Evolutionary conservation across 1,140 invertebrate genomes (phyloP).

Genomic region (Hetaerina americana): DNA sequence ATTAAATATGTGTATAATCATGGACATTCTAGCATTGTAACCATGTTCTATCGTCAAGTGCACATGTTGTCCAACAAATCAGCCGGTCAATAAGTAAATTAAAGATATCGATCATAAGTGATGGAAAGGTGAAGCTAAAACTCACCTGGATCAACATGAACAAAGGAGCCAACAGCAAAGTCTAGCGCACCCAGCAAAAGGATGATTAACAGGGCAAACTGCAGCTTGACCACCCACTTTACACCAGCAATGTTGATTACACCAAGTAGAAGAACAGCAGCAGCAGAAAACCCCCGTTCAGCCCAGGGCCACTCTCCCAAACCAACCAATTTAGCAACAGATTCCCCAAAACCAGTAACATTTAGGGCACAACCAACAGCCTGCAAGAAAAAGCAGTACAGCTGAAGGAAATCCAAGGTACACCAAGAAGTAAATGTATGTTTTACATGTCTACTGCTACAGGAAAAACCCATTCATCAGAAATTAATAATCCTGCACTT

Average conservation of each 20-base stretch:
- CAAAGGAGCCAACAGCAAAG: constrained; percentile 79
- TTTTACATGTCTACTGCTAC: too few relatives aligned
- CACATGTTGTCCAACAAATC: neutral
- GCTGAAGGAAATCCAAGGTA: too few relatives aligned
- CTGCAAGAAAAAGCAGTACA: constrained; percentile 46
- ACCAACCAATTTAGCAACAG: constrained; percentile 73
- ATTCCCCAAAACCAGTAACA: constrained; percentile 91
- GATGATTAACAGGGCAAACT: constrained; percentile 71
- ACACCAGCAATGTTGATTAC: constrained; percentile 83
- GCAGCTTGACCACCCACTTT: constrained; percentile 86
- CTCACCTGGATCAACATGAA: constrained; percentile 49
- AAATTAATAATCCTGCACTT: too few relatives aligned
- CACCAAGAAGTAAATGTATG: too few relatives aligned
- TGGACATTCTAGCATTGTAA: too few relatives aligned
- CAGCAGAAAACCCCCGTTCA: constrained; percentile 64
- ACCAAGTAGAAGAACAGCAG: constrained; percentile 66
- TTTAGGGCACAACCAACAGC: constrained; percentile 90
- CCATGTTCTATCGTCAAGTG: neutral
- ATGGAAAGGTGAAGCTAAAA: too few relatives aligned
- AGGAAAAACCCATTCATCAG: too few relatives aligned
- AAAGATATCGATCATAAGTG: neutral
- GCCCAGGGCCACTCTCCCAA: constrained; percentile 55
- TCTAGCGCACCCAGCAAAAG: constrained; percentile 75
- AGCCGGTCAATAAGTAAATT: neutral
- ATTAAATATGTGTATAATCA: too few relatives aligned